Evolutionary conservation across 2,113 vertebrate species (phyloP).

Genomic region (Otis tarda): DNA sequence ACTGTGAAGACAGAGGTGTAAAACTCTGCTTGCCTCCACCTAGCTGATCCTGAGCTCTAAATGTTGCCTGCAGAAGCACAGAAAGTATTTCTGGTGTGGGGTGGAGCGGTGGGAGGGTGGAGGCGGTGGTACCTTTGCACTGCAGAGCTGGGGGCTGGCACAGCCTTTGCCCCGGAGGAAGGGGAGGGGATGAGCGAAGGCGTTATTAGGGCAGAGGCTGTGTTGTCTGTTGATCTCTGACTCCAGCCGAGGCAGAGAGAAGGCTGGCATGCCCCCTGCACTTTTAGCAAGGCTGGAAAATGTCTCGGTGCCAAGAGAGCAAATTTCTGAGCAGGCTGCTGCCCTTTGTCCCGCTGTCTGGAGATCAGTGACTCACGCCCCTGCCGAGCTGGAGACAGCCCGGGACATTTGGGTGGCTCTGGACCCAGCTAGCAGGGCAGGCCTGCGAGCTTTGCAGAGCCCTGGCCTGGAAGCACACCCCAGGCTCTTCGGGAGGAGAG

Average conservation of each 20-base stretch:
- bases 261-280: background rate
- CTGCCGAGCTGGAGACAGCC: background rate
- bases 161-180: background rate
- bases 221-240: background rate
- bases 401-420: background rate
- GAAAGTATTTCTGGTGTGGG: background rate
- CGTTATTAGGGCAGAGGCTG: background rate
- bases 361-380: background rate
- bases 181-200: background rate
- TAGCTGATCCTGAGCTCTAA: background rate
- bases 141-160: background rate
- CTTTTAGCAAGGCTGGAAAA: background rate
- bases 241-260: background rate
- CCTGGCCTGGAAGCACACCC: fast-evolving
- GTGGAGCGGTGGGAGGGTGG: background rate
- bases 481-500: background rate
- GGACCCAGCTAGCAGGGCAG: background rate
- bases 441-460: background rate
- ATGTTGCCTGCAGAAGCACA: background rate
- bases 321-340: background rate
- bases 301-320: background rate
- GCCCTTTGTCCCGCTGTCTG: slow-evolving; percentile 48
- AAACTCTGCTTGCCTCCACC: background rate
- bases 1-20: background rate
- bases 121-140: background rate